Conservation (phyloP, 2,888 invertebrate genomes). For the Cephalotes varians region DNA sequence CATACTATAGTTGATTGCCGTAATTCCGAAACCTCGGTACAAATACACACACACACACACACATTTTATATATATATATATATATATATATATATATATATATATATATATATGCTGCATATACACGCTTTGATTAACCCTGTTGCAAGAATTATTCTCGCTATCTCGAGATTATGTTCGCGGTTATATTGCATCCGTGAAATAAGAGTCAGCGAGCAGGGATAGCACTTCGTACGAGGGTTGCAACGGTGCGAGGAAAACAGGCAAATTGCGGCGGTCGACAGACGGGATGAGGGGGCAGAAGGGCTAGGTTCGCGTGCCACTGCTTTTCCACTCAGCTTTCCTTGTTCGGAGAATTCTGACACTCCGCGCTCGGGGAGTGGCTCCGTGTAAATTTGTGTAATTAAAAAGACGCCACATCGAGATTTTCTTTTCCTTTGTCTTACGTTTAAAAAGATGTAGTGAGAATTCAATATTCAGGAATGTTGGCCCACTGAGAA, state of each 20-base stretch:
- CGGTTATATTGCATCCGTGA: conserved; percentile 59
- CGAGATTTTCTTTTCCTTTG: conserved; percentile 33
- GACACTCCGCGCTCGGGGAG: conserved; percentile 24
- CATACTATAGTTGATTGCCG: not conserved
- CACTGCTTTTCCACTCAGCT: conserved; percentile 38
- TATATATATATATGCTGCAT: not conserved
- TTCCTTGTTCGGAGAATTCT: conserved; percentile 46
- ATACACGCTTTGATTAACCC: conserved; percentile 64
- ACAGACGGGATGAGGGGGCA: not conserved
- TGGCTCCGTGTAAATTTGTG: conserved; percentile 49
- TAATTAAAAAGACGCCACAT: conserved; percentile 51
- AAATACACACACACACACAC: no score
- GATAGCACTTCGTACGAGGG: conserved; percentile 47
- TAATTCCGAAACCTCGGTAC: not conserved
- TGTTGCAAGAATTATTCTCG: conserved; percentile 61
- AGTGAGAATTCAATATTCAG: not conserved
- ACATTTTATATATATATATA: no score
- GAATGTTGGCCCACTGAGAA: not conserved
- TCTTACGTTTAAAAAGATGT: not conserved
- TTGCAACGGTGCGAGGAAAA: conserved; percentile 51
- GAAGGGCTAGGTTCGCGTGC: conserved; percentile 46
- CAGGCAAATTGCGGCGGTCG: conserved; percentile 54
- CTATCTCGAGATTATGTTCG: conserved; percentile 68
- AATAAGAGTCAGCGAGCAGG: conserved; percentile 60
- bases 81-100: not conserved